These are phyloP conservation scores for Sympetrum striolatum DNA, from an alignment of 2,888 invertebrate genomes.

Conservation along the genomic window DNA sequence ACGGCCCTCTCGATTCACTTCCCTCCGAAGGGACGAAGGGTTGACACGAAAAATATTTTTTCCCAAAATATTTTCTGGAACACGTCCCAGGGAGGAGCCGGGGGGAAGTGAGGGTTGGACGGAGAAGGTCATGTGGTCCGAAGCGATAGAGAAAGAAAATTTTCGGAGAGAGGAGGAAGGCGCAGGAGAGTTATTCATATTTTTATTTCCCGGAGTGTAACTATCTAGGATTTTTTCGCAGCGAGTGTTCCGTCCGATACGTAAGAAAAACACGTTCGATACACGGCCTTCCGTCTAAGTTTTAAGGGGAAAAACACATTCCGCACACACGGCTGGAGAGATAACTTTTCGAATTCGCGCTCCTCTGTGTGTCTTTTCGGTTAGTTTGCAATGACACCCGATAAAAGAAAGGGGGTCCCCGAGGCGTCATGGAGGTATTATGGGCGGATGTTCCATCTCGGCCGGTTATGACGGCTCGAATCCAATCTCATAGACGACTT, in stretches of 20 bases:
- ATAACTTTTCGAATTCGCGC: background rate
- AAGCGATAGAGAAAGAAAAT: background rate
- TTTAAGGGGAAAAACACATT: background rate
- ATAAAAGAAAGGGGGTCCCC: background rate
- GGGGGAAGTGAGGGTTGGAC: background rate
- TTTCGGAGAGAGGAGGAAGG: no score
- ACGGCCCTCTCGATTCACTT: background rate
- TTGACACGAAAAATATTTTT: background rate
- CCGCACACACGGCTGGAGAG: background rate
- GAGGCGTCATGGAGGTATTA: background rate
- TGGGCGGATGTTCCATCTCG: background rate
- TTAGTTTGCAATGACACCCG: background rate
- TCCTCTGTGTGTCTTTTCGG: background rate
- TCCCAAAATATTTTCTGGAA: slow-evolving; percentile 7
- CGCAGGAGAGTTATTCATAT: background rate
- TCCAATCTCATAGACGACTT: no score
- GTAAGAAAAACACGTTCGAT: background rate
- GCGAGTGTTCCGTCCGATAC: background rate
- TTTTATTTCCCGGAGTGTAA: background rate
- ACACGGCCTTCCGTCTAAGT: background rate
- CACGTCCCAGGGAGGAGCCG: background rate
- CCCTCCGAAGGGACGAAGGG: background rate
- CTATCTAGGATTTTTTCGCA: background rate
- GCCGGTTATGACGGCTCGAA: no score
- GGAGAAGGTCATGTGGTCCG: background rate